Percentiles rank a stretch among this genome's conserved stretches.
phyloP scores from a whole-genome alignment of 2,888 invertebrate species.

The Andrena fulva region DNA sequence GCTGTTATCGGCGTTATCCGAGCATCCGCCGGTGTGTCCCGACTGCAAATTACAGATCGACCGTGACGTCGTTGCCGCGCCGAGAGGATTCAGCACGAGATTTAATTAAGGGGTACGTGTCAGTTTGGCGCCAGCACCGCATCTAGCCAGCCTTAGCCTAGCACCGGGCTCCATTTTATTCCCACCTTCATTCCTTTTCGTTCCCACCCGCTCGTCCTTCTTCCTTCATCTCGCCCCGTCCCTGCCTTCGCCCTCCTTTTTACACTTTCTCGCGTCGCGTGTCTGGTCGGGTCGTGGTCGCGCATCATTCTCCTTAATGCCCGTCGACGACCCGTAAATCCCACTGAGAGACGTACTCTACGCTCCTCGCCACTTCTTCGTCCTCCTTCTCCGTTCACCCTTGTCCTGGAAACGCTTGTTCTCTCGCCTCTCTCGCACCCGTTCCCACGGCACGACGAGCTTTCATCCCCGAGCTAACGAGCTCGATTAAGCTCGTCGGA shows the following conservation, averaged over 20 bases:
- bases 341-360: conserved; percentile 66
- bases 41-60: conserved; percentile 50
- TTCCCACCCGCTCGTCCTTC: neutral
- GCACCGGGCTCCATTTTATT: conserved; percentile 15
- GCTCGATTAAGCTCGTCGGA: conserved; percentile 69
- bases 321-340: conserved; percentile 71
- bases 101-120: conserved; percentile 66
- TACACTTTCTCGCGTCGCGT: conserved; percentile 54
- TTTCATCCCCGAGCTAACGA: conserved; percentile 66
- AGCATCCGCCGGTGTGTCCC: conserved; percentile 26
- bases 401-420: conserved; percentile 12
- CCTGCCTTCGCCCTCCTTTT: conserved; percentile 8
- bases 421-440: conserved; percentile 20
- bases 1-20: conserved; percentile 44
- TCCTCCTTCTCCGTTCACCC: conserved; percentile 6
- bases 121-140: conserved; percentile 6
- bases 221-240: neutral
- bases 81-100: conserved; percentile 45
- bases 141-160: neutral
- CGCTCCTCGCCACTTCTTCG: conserved; percentile 32
- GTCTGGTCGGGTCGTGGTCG: conserved; percentile 61
- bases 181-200: conserved; percentile 6
- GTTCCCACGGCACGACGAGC: conserved; percentile 31
- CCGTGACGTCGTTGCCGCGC: conserved; percentile 31
- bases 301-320: conserved; percentile 71